These are phyloP conservation scores for Cryptoprocta ferox DNA, from an alignment of 2,797 vertebrate species.

Conservation along the genomic window DNA sequence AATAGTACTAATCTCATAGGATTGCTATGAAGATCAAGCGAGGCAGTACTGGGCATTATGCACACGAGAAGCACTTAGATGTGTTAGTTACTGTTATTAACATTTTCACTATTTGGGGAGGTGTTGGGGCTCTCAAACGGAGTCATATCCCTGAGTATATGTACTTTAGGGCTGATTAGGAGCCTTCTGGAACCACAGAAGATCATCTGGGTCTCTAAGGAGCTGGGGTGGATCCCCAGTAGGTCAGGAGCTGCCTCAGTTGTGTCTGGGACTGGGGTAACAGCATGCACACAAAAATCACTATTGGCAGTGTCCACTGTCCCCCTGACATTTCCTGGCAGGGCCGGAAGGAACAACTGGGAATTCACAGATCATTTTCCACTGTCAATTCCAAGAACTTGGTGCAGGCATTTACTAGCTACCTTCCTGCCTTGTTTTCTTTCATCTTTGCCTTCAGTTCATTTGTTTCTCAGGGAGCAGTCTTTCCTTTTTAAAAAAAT, in stretches of 20 bases:
- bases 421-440: background rate
- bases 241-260: background rate
- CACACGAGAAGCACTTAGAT: background rate
- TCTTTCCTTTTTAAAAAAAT: no score
- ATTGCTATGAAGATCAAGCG: slow-evolving; percentile 13
- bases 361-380: background rate
- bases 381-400: background rate
- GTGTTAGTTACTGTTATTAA: background rate
- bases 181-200: background rate
- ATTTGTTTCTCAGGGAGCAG: background rate
- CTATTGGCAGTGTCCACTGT: background rate
- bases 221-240: background rate
- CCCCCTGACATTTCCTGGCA: background rate
- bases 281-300: background rate
- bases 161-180: background rate
- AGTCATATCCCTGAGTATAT: background rate
- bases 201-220: background rate
- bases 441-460: background rate
- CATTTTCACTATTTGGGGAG: background rate
- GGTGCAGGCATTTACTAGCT: background rate
- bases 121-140: background rate
- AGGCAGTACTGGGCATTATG: background rate
- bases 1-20: background rate
- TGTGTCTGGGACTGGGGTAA: background rate
- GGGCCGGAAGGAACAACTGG: background rate